Base-by-base conservation (phyloP, 2,888 invertebrate species). In the Polydrusus tereticollis region DNA sequence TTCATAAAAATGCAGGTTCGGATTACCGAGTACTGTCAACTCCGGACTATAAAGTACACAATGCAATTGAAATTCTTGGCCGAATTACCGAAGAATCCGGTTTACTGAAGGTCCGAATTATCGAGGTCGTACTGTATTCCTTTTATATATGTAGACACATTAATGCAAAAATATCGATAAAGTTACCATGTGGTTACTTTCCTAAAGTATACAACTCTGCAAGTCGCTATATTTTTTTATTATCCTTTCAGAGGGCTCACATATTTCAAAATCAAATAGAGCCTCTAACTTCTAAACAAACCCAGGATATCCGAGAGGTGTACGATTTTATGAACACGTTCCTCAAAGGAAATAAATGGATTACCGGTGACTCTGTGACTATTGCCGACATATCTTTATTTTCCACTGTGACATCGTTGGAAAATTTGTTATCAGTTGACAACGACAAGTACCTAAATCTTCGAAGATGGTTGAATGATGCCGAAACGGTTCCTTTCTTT, bases 251-350 rank as follows among this genome's bases (percentile, higher is more conserved):
- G 63, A 64, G 63, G 38, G 50, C 69, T 1, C 26, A 45, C n/a
- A 12, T 55, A 10, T 57, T 6, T 2, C 29, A 69, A 7, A 45
- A 57, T 10, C 63, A 62, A 55, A 64, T n/a, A 12, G 63, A 57
- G 29, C 21, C 29, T 1, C 18, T 64, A 3, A 69, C 57, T 10
- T 29, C 41, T 12, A 14, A 18, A 33, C 60, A 68, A 16, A 83
- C 33, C 85, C 81, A 83, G 59, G 80, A 83, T 65, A 80, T 88
- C 18, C 79, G 82, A 8, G 87, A 88, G 74, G 85, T 85, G 0
- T 86, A 88, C 52, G 83, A 78, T 1, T 86, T 86, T 64, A 60
- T 88, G 18, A 88, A 89, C 73, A 80, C 77, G 2, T 88, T 87
- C 73, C 83, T 89, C 33, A 38, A 33, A 18, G 57, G 41, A 4